Percentiles rank a stretch among this genome's conserved stretches.
Conservation (phyloP, 2,797 vertebrate species). For the Chromobotia macracanthus region DNA sequence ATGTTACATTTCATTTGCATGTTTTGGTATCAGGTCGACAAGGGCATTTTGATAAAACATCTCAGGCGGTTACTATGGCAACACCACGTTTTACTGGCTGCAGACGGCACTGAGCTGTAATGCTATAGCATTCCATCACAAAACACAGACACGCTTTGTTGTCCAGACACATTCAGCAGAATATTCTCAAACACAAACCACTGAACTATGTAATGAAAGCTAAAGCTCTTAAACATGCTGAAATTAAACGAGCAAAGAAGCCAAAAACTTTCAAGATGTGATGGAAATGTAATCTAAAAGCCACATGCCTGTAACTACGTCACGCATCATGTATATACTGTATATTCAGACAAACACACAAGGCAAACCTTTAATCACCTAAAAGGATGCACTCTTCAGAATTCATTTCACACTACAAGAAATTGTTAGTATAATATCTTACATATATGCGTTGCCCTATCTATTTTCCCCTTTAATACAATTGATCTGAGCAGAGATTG, state of each 20-base stretch:
- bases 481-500: background rate
- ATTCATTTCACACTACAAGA: background rate
- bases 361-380: background rate
- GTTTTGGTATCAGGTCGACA: constrained; percentile 58
- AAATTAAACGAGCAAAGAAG: background rate
- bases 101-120: constrained; percentile 56
- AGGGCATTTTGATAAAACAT: constrained; percentile 66
- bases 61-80: constrained; percentile 77
- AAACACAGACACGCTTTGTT: constrained; percentile 47
- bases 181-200: constrained; percentile 30
- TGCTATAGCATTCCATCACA: constrained; percentile 60
- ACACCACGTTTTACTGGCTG: constrained; percentile 73
- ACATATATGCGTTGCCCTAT: background rate
- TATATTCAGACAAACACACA: background rate
- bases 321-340: background rate
- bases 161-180: constrained; percentile 29
- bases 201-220: constrained; percentile 11
- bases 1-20: constrained; percentile 59
- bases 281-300: background rate
- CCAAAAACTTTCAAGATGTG: background rate
- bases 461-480: background rate
- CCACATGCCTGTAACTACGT: background rate
- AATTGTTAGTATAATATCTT: background rate
- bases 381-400: background rate
- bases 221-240: background rate